Base-by-base conservation (phyloP, 2,888 invertebrate genomes). In the Alentia gelatinosa region DNA sequence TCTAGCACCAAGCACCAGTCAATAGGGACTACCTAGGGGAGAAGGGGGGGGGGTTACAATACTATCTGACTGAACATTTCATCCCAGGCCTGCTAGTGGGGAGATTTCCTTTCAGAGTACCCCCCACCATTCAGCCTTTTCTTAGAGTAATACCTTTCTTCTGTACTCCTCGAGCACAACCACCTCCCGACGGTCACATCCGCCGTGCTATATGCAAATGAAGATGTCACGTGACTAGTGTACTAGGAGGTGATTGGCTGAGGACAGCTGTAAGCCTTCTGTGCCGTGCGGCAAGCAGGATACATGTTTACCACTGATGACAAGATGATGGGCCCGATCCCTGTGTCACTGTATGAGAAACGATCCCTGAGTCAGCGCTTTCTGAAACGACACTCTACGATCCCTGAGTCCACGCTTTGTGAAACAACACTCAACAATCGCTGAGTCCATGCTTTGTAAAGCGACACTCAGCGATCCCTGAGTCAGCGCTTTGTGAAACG, bases 1-100 rank as follows among this genome's bases (percentile, higher is more conserved):
- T 56, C n/a, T 79, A 79, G 79, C 35, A 79, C 79, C 79, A 79
- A 79, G 37, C 79, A 79, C 39, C 79, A 79, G 79, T 79, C n/a
- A n/a, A n/a, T n/a, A n/a, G n/a, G n/a, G n/a, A n/a, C n/a, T n/a
- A n/a, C n/a, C n/a, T n/a, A n/a, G 79, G 23, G 79, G 35, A 23
- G 39, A 19, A n/a, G 15, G 30, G 33, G 30, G 33, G 33, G n/a
- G 30, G 19, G 30, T 33, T 30, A 74, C 74, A 74, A 19, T 74
- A 30, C 35, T 39, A 79, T 37, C 35, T 79, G 79, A 79, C 79
- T 79, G 19, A 37, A 4, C 26, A 79, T 26, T 4, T 79, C 79
- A 79, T 79, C 79, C 79, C 79, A 79, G 79, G 39, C 39, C 35
- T 39, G 37, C 37, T 68, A 56, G 12, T 56, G n/a, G 19, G 56